A percentile compares a stretch with the other conserved stretches of the same genome.
phyloP scores from a whole-genome alignment of 2,888 invertebrate species.

The Hylaea fasciaria region DNA sequence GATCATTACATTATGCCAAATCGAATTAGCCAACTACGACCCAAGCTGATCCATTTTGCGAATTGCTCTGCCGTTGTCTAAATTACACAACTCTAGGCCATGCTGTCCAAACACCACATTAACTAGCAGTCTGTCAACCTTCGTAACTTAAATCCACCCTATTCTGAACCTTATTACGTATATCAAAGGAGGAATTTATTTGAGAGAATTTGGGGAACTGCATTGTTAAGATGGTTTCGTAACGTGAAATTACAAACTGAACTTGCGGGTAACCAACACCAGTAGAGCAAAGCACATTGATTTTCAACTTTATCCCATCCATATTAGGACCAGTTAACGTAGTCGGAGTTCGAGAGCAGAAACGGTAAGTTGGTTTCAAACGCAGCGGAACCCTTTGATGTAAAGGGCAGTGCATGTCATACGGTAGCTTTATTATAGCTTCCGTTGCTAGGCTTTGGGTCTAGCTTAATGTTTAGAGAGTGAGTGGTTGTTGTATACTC shows the following conservation, averaged over 20 bases:
- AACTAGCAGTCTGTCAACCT: background rate
- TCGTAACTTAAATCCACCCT: background rate
- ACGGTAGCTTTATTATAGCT: slow-evolving; percentile 28
- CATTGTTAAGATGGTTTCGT: slow-evolving; percentile 15
- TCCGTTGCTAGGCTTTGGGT: slow-evolving; percentile 14
- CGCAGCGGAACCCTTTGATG: slow-evolving; percentile 31
- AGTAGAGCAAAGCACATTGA: background rate
- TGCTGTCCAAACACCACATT: slow-evolving; percentile 13
- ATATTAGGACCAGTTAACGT: background rate
- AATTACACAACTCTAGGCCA: slow-evolving; percentile 18
- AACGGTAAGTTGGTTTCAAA: slow-evolving; percentile 17
- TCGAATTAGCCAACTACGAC: slow-evolving; percentile 14
- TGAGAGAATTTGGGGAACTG: background rate
- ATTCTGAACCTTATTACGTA: slow-evolving; percentile 14
- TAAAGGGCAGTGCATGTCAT: slow-evolving; percentile 22
- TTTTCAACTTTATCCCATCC: slow-evolving; percentile 7
- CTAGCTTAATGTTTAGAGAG: background rate
- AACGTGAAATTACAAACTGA: slow-evolving; percentile 9
- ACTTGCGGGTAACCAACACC: background rate
- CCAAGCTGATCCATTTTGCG: slow-evolving; percentile 27
- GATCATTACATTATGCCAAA: background rate
- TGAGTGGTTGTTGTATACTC: background rate
- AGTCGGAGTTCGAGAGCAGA: background rate
- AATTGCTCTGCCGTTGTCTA: slow-evolving; percentile 28
- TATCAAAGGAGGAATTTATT: background rate